phyloP scores from a whole-genome alignment of 2,113 vertebrate genomes.

The Melanerpes aurifrons region DNA sequence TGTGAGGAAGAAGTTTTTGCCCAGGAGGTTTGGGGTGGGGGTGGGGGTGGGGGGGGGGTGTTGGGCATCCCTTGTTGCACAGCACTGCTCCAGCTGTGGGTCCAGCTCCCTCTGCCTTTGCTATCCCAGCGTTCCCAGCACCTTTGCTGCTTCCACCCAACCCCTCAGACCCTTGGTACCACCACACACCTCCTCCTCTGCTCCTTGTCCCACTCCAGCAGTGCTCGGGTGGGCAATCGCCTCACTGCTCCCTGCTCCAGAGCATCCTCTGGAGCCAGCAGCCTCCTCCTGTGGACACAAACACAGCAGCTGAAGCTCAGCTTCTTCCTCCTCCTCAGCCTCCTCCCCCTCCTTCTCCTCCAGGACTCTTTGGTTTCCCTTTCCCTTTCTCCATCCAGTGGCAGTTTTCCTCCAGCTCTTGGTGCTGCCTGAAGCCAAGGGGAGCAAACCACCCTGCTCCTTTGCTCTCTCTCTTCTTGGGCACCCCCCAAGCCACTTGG shows the following conservation, averaged over 20 bases:
- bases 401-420: not conserved
- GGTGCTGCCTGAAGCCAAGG: not conserved
- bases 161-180: accelerated
- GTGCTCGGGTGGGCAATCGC: conserved; percentile 61
- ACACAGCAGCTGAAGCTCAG: accelerated
- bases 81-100: accelerated
- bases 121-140: not conserved
- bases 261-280: conserved; percentile 22
- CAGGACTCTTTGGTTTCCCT: not conserved
- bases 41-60: accelerated
- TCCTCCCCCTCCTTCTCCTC: not conserved
- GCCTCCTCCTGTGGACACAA: conserved; percentile 62
- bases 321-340: not conserved
- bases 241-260: conserved; percentile 25
- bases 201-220: conserved; percentile 55
- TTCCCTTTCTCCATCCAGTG: not conserved
- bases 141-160: not conserved
- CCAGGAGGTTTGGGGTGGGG: not conserved
- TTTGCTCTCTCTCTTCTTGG: not conserved
- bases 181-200: not conserved
- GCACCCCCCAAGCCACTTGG: not conserved
- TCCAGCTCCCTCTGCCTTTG: not conserved
- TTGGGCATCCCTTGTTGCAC: not conserved
- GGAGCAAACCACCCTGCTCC: not conserved
- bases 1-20: too few relatives aligned